A percentile compares a stretch with the other conserved stretches of the same genome.
These are phyloP conservation scores for Leptinotarsa defecta DNA, from an alignment of 1,140 invertebrate species.

Conservation along the genomic window DNA sequence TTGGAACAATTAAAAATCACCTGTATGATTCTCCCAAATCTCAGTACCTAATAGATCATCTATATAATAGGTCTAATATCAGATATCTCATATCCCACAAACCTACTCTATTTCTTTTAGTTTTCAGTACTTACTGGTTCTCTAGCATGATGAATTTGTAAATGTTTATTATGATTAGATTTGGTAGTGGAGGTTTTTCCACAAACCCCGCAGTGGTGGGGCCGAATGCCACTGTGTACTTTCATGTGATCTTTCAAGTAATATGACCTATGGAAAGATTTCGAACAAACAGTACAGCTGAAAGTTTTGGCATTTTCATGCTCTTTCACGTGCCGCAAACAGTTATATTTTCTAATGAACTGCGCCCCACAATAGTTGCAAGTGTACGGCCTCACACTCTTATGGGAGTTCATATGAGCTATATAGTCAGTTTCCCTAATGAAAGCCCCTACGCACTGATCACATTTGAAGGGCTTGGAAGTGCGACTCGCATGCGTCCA, in stretches of 20 bases:
- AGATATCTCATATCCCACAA: no score
- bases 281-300: conserved; percentile 84
- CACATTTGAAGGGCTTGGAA: conserved; percentile 84
- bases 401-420: conserved; percentile 83
- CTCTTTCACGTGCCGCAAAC: conserved; percentile 86
- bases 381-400: conserved; percentile 79
- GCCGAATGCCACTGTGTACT: conserved; percentile 81
- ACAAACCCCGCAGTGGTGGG: conserved; percentile 84
- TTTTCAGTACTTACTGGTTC: conserved; percentile 84
- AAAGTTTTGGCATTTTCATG: conserved; percentile 89
- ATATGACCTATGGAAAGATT: conserved; percentile 84
- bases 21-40: no score
- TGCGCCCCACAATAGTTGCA: conserved; percentile 93
- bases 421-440: conserved; percentile 77
- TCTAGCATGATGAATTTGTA: conserved; percentile 84
- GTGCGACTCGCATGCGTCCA: conserved; percentile 86
- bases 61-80: no score
- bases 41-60: no score
- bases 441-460: conserved; percentile 80
- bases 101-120: conserved; percentile 55
- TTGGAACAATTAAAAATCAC: no score
- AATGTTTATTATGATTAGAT: conserved; percentile 87
- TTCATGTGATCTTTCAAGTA: conserved; percentile 85
- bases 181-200: conserved; percentile 85
- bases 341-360: conserved; percentile 92